Conservation (phyloP, 2,797 vertebrate species). For the Helarctos malayanus region DNA sequence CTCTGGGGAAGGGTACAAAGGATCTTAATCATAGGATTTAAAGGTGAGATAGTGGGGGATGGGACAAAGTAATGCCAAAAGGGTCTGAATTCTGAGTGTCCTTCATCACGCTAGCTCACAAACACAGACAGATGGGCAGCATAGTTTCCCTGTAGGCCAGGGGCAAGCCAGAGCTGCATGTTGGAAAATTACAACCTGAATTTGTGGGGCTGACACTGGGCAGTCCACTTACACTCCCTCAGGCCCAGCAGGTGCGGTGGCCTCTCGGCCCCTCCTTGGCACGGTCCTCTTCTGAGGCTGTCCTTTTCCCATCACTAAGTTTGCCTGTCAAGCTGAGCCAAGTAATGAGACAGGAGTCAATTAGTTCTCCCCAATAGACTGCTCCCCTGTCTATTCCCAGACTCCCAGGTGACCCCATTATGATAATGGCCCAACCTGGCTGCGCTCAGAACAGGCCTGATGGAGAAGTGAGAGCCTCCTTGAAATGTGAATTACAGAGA, state of each 20-base stretch:
- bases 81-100: background rate
- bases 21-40: background rate
- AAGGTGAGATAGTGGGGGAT: background rate
- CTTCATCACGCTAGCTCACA: constrained; percentile 5
- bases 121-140: constrained; percentile 64
- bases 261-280: constrained; percentile 64
- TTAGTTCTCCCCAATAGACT: constrained; percentile 88
- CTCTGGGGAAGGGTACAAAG: background rate
- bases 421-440: constrained; percentile 87
- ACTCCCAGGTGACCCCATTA: constrained; percentile 91
- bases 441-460: constrained; percentile 66
- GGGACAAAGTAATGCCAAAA: background rate
- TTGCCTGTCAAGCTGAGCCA: constrained; percentile 86
- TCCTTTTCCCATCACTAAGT: constrained; percentile 84
- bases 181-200: background rate
- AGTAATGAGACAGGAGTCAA: constrained; percentile 87
- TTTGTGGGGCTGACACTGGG: background rate
- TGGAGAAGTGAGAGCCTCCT: constrained; percentile 70
- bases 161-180: background rate
- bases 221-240: background rate
- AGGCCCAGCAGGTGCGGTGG: background rate
- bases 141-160: background rate
- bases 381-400: constrained; percentile 86
- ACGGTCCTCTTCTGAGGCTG: constrained; percentile 72
- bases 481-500: constrained; percentile 70